phyloP scores from a whole-genome alignment of 2,113 vertebrate species.

The Semnopithecus entellus region DNA sequence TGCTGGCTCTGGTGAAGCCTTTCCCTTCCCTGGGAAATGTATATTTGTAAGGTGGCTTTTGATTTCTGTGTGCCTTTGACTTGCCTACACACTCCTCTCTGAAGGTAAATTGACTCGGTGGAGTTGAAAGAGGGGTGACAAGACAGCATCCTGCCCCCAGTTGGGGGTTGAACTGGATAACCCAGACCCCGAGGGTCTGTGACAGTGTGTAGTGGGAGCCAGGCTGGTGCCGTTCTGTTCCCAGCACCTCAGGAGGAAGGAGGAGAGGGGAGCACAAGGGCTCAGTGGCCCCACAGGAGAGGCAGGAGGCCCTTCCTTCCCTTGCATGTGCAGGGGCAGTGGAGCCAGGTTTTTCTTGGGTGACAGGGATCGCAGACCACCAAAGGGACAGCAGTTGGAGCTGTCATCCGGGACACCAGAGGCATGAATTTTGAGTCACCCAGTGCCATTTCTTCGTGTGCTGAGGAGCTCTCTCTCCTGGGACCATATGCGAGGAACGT shows the following conservation, averaged over 20 bases:
- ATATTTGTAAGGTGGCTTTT: background rate
- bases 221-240: slow-evolving; percentile 91
- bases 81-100: background rate
- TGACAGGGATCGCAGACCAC: background rate
- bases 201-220: slow-evolving; percentile 78
- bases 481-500: background rate
- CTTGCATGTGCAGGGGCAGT: background rate
- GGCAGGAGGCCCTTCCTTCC: background rate
- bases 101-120: no score
- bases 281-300: background rate
- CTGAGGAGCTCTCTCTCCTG: background rate
- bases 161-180: background rate
- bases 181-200: background rate
- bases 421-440: background rate
- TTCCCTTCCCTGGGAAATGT: background rate
- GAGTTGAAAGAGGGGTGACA: background rate
- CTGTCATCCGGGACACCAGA: background rate
- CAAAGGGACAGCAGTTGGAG: background rate
- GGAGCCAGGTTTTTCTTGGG: background rate
- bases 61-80: background rate
- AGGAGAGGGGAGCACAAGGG: no score
- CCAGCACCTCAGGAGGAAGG: slow-evolving; percentile 85
- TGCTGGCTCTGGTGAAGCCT: background rate
- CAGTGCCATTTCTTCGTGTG: background rate
- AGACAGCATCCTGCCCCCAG: background rate